A percentile compares a stretch with the other conserved stretches of the same genome.
Evolutionary conservation across 2,113 vertebrate genomes (phyloP).

Genomic region (Esox niger): DNA sequence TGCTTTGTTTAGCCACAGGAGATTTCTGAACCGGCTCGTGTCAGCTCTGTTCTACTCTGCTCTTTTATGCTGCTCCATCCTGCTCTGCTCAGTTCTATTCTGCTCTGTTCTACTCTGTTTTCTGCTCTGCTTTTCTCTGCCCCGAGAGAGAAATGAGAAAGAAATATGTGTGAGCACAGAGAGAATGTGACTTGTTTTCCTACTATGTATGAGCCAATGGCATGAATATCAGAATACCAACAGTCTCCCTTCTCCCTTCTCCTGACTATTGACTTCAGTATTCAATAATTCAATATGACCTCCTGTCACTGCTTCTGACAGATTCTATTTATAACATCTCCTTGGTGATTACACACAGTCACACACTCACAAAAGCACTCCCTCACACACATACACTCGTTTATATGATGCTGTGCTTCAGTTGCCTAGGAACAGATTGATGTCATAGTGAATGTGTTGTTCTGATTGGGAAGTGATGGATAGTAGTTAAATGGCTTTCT

Average conservation of each 20-base stretch:
- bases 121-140: neutral
- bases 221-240: no score
- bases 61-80: neutral
- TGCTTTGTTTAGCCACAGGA: no score
- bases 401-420: conserved; percentile 78
- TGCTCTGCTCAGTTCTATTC: neutral
- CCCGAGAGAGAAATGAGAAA: no score
- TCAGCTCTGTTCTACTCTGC: neutral
- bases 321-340: no score
- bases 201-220: no score
- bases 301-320: no score
- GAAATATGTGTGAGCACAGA: no score
- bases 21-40: no score
- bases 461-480: conserved; percentile 60
- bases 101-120: neutral
- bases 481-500: conserved; percentile 63
- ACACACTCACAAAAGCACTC: neutral
- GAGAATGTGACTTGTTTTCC: no score
- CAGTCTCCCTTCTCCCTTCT: no score
- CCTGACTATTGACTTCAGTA: no score
- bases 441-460: conserved; percentile 71
- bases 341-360: neutral
- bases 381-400: conserved; percentile 22
- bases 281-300: no score
- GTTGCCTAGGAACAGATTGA: conserved; percentile 87